Evolutionary conservation across 92 coral and sea anemone species (phyloP), one percentile per base, ranked within the genome.

Genomic region (Diadumene lineata): DNA sequence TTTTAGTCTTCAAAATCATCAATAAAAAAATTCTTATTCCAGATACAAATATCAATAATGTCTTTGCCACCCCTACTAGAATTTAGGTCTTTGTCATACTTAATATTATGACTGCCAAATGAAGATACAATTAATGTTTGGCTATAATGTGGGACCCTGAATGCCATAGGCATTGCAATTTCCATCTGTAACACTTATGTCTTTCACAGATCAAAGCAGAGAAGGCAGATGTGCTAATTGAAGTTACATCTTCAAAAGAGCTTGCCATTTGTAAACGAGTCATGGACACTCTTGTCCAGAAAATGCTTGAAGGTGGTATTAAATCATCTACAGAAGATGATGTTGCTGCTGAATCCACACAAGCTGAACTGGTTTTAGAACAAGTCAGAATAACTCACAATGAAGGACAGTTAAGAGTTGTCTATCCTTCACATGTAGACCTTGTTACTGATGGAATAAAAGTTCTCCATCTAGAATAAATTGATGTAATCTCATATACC

Each of bases 341-440:
- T 0, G 29, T 56, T 7, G 15, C 25, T 19, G 78, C 57, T 23
- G 66, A 68, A 33, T n/a, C 43, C 31, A 22, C 22, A 19, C 30
- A n/a, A 17, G 58, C 80, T 28, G 77, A 76, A 60, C 88, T 96
- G 43, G 56, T 86, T 38, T 67, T 96, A 56, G 92, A 86, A 26
- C 97, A 96, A 89, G 99, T 89, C 11, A 81, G 96, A 86, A 93
- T 89, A 8, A 67, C 85, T 1, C 75, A 75, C 28, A 31, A 73
- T 18, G 96, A 92, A 46, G 99, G 94, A 24, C 93, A 89, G 32
- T 80, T 96, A 0, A 96, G 84, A 71, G 99, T 96, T 66, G 97
- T 96, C 16, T 96, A 92, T 70, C 99, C 99, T 30, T 96, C 99
- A 0, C 80, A 84, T 76, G 92, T 86, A 53, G 99, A 96, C 69